Evolutionary conservation across 2,888 invertebrate species (phyloP), one percentile per base, ranked within the genome.

Genomic region (Spodoptera exigua): DNA sequence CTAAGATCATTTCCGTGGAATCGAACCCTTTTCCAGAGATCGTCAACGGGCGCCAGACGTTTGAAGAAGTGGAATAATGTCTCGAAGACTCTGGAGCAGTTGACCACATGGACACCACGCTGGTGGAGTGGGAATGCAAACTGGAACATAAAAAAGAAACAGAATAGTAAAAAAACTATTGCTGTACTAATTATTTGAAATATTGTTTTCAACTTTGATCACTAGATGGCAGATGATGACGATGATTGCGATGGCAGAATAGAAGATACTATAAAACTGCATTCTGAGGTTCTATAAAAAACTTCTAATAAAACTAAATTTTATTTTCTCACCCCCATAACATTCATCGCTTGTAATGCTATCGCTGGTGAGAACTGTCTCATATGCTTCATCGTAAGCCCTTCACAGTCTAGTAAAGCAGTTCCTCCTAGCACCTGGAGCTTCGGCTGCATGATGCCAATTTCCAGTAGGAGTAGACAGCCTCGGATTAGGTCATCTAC

Each of bases 41-140:
- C 90, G 51, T 95, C 90, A 5, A 95, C 94, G 68, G 96, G 96
- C 16, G 97, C 91, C 54, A 97, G 93, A 0, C 97, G 96, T 75
- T 96, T 96, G 87, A 97, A 97, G 48, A 97, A 94, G 61, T 96
- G 95, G 84, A 96, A 97, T 35, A 96, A 94, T 14, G 96, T 95
- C 84, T 97, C 97, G 83, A 97, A 97, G 2, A 96, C 90, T 94
- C 97, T 96, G 2, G 97, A 97, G 83, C 97, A 97, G 85, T 97
- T 96, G 2, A 97, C 93, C 32, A 97, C 95, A 88, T 97, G 97
- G 41, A 97, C 94, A 0, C 96, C 96, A 39, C 96, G 94, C 49
- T 96, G 96, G 70, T 96, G 95, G 75, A 96, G 92, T 0, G 97
- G 97, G 81, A 97, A 96, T 2, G 96, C 95, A 10, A 95, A 95